Evolutionary conservation across 2,113 vertebrate species (phyloP).

Genomic region (Etia nguti): DNA sequence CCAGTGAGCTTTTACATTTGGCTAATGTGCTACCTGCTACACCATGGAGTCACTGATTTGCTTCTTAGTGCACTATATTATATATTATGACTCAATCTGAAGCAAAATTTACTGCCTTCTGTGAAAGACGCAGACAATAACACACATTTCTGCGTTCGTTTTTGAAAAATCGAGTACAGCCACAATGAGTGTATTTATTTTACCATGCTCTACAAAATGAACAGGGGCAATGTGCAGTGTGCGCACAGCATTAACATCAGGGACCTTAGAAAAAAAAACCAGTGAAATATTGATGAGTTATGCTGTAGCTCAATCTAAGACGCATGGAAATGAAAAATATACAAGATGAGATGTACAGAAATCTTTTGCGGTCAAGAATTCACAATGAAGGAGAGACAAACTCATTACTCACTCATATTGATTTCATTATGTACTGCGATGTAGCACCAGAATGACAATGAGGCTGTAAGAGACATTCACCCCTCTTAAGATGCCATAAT

Average conservation of each 20-base stretch:
- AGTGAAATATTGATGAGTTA: background rate
- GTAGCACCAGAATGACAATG: slow-evolving; percentile 2
- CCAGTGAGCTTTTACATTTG: background rate
- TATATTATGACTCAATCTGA: background rate
- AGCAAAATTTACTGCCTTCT: background rate
- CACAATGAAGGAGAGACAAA: background rate
- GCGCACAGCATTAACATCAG: background rate
- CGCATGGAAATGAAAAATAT: slow-evolving; percentile 18
- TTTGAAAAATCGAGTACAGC: background rate
- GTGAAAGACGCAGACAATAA: background rate
- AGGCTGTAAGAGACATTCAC: background rate
- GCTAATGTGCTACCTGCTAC: background rate
- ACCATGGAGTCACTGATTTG: background rate
- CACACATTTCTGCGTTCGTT: fast-evolving
- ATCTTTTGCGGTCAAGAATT: background rate
- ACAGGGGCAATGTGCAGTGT: background rate
- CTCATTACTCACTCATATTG: background rate
- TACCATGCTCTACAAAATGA: background rate
- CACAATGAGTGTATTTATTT: slow-evolving; percentile 34
- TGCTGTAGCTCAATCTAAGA: background rate
- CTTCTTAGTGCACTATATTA: background rate
- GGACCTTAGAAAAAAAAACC: background rate
- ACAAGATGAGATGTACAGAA: slow-evolving; percentile 19
- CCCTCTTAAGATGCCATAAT: slow-evolving; percentile 71
- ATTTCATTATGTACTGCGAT: background rate